phyloP scores from a whole-genome alignment of 2,113 vertebrate genomes.

The Callionymus lyra region DNA sequence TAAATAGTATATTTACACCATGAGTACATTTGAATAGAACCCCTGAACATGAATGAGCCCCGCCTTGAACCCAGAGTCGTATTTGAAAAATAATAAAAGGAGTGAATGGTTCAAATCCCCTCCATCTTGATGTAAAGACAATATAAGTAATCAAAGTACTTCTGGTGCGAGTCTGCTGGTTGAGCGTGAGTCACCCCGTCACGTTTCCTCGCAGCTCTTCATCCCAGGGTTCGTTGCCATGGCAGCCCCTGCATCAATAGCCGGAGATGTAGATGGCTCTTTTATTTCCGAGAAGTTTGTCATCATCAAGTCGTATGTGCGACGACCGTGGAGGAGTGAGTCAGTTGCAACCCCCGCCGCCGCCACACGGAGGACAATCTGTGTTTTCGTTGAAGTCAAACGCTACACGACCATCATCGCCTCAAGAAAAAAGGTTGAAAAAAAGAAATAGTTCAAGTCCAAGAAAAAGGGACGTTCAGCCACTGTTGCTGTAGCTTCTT shows the following conservation, averaged over 20 bases:
- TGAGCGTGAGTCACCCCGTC: conserved; percentile 63
- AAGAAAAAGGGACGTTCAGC: too few species aligned
- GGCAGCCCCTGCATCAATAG: conserved; percentile 61
- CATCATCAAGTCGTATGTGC: conserved; percentile 50
- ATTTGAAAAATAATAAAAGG: too few species aligned
- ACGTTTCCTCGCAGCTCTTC: conserved; percentile 58
- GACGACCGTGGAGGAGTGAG: conserved; percentile 17
- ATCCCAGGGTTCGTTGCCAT: conserved; percentile 57
- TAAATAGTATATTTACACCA: too few species aligned
- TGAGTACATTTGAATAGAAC: too few species aligned
- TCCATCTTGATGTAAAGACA: conserved; percentile 22
- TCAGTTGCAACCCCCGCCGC: not conserved
- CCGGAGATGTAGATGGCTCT: conserved; percentile 37
- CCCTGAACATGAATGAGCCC: too few species aligned
- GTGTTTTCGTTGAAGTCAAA: too few species aligned
- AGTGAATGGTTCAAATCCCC: conserved; percentile 1
- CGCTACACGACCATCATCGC: too few species aligned
- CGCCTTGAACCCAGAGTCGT: too few species aligned
- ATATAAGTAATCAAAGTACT: conserved; percentile 21
- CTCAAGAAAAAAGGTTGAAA: too few species aligned
- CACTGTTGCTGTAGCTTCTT: too few species aligned
- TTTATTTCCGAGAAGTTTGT: conserved; percentile 32
- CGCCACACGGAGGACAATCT: too few species aligned
- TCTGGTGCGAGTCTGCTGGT: conserved; percentile 5
- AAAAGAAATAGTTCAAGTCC: too few species aligned